A percentile compares a stretch with the other conserved stretches of the same genome.
phyloP scores from a whole-genome alignment of 2,797 vertebrate genomes.

The Telmatherina bonti region DNA sequence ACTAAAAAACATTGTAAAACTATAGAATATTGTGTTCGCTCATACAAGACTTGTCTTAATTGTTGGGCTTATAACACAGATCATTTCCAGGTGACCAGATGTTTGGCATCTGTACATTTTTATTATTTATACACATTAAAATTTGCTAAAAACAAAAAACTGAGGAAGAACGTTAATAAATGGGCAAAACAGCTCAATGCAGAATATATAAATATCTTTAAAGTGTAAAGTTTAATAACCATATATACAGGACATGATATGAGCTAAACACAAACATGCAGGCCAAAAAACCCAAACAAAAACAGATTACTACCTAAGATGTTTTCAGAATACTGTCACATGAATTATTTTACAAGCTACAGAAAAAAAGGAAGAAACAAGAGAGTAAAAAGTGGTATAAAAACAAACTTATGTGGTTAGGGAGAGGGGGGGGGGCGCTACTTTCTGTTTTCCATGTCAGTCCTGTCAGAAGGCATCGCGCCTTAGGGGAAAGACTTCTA shows the following conservation, averaged over 20 bases:
- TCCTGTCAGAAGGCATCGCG: slow-evolving; percentile 28
- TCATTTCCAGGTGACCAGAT: neutral
- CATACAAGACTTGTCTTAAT: neutral
- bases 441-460: slow-evolving; percentile 50
- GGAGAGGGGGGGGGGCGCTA: slow-evolving; percentile 2
- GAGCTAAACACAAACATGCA: neutral
- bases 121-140: neutral
- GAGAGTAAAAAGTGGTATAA: slow-evolving; percentile 28
- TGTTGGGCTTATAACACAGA: neutral
- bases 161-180: too few relatives aligned
- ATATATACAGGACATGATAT: neutral
- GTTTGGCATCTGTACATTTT: neutral
- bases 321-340: neutral
- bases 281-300: too few relatives aligned
- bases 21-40: neutral
- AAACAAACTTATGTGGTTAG: slow-evolving; percentile 39
- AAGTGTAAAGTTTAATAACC: neutral
- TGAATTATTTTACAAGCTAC: slow-evolving; percentile 11
- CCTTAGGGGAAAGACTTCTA: slow-evolving; percentile 46
- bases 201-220: too few relatives aligned
- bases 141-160: too few relatives aligned
- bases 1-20: too few relatives aligned
- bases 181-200: too few relatives aligned
- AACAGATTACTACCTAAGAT: neutral
- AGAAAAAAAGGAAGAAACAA: slow-evolving; percentile 31